Percentiles rank a stretch among this genome's conserved stretches.
Conservation (phyloP, 2,888 invertebrate species). For the Orchesellides sinensis region DNA sequence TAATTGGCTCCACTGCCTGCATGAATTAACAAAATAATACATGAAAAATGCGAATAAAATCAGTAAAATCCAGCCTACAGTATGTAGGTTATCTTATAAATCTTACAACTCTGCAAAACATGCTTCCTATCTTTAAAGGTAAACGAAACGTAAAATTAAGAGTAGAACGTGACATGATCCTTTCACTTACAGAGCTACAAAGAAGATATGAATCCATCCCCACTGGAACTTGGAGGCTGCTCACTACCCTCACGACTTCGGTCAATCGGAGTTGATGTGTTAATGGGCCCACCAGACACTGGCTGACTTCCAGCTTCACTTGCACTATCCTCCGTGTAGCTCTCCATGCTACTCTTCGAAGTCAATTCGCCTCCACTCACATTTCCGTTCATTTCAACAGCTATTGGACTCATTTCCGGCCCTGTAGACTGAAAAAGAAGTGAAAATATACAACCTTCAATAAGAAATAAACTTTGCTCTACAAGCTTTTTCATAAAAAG, state of each 20-base stretch:
- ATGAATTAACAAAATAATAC: background rate
- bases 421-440: conserved; percentile 56
- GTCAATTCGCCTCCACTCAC: conserved; percentile 66
- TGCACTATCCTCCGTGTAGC: conserved; percentile 64
- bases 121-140: background rate
- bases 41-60: background rate
- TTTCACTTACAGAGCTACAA: conserved; percentile 67
- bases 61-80: background rate
- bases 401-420: conserved; percentile 68
- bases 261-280: conserved; percentile 70
- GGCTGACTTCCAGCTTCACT: conserved; percentile 66
- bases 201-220: conserved; percentile 61
- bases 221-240: conserved; percentile 54
- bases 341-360: conserved; percentile 65
- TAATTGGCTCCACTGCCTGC: conserved; percentile 72
- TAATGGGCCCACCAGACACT: conserved; percentile 64
- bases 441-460: too few species aligned
- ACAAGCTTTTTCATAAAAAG: background rate
- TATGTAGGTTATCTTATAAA: too few species aligned
- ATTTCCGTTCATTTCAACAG: conserved; percentile 70
- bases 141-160: background rate
- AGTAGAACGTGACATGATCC: background rate
- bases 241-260: conserved; percentile 67
- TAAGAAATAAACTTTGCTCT: background rate
- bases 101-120: background rate